Evolutionary conservation across 2,888 invertebrate genomes (phyloP), one percentile per base, ranked within the genome.

Genomic region (Spisula subtruncata): DNA sequence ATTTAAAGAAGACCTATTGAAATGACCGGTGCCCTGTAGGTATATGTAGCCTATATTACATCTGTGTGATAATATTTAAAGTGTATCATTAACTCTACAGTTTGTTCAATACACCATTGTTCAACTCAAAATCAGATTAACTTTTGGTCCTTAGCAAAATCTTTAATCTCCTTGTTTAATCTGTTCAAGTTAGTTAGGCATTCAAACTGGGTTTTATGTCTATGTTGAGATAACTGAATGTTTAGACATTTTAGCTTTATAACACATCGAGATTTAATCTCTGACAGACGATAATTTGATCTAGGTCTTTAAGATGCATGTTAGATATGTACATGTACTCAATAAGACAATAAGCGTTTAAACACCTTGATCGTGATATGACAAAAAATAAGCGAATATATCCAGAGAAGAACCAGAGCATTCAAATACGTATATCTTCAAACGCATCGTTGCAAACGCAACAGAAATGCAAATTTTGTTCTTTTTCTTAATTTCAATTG

Each of bases 131-230:
- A 75, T 75, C 75, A 75, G 75, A 75, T 75, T 75, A 75, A 75
- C 75, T 75, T 75, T 75, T 75, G 75, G 75, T 75, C 8, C 32
- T 75, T 75, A 75, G 32, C 75, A 75, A 75, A n/a, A 75, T 75
- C 75, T 75, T 32, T 75, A 75, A 75, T 75, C 75, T 75, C 35
- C 16, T 12, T 75, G 75, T 75, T 29, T 18, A 75, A 75, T 75
- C 75, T 32, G 32, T 75, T 75, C 75, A 75, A 75, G 35, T 25
- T 12, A 75, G 29, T 75, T 35, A 35, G 75, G 32, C 75, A 75
- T 32, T 35, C 18, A 75, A 12, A 75, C 16, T 18, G 16, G 12
- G 32, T 32, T 75, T 71, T 32, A 32, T 32, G 29, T n/a, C 16
- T 32, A 32, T 29, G 6, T 32, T 2, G 35, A 75, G 75, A 75